Evolutionary conservation across 53 echinoderm and acorn worm genomes (phyloP).

Genomic region (Patiria pectinifera): DNA sequence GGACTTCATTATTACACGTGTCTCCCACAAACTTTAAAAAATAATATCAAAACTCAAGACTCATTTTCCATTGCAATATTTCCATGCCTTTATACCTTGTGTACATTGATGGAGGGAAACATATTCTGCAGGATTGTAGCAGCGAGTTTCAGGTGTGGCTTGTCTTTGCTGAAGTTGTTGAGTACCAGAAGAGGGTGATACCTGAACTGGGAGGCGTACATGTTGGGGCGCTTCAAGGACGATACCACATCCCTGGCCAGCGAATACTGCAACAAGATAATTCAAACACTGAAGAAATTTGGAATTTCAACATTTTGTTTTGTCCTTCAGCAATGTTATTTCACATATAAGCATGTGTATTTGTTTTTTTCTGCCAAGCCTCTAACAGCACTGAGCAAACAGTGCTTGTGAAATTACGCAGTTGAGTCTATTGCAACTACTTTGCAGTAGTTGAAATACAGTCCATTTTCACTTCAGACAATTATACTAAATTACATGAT

Average conservation of each 20-base stretch:
- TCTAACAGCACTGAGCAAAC: too few species aligned
- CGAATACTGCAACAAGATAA: slow-evolving; percentile 67
- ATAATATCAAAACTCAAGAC: neutral
- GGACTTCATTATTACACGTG: too few species aligned
- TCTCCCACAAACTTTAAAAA: too few species aligned
- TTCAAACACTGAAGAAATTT: neutral
- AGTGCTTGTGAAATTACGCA: too few species aligned
- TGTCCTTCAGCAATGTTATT: too few species aligned
- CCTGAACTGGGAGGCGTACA: slow-evolving; percentile 89
- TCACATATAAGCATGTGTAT: too few species aligned
- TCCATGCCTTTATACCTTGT: slow-evolving; percentile 68
- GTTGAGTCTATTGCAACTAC: too few species aligned
- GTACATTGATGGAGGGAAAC: slow-evolving; percentile 97
- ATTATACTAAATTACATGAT: too few species aligned
- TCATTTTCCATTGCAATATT: neutral
- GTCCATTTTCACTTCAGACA: too few species aligned
- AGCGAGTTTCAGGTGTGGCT: slow-evolving; percentile 85
- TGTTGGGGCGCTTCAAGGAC: slow-evolving; percentile 86
- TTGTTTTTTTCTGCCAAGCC: too few species aligned
- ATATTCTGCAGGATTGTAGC: slow-evolving; percentile 97
- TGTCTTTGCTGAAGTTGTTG: slow-evolving; percentile 91
- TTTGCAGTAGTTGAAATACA: too few species aligned
- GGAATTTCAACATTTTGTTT: neutral
- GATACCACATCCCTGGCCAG: slow-evolving; percentile 83
- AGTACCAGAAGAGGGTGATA: slow-evolving; percentile 92